These are phyloP conservation scores for Pogonognathellus flavescens DNA, from an alignment of 1,140 invertebrate species.

Conservation along the genomic window DNA sequence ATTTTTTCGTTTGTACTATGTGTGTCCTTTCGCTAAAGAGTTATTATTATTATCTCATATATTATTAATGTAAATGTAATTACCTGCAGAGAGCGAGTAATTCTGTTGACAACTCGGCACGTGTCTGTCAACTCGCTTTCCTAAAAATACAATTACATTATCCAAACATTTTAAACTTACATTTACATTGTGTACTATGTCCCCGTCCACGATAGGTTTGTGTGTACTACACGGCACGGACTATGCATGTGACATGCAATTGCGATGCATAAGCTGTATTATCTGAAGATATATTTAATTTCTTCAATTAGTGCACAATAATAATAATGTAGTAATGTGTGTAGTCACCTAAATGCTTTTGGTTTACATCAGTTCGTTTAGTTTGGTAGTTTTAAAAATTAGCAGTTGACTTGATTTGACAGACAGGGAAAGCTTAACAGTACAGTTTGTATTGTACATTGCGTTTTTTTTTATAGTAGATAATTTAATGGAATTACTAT, in stretches of 20 bases:
- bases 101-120: constrained; percentile 43
- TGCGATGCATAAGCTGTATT: not conserved
- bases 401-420: not conserved
- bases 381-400: not conserved
- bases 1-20: not conserved
- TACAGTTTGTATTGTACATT: too few relatives aligned
- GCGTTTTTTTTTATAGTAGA: not conserved
- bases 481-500: constrained; percentile 8
- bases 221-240: not conserved
- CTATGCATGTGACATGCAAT: not conserved
- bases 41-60: constrained; percentile 35
- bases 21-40: constrained; percentile 17
- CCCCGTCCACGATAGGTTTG: too few relatives aligned
- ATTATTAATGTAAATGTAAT: constrained; percentile 44
- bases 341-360: not conserved
- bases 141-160: constrained; percentile 41
- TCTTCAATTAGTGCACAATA: constrained; percentile 9
- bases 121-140: constrained; percentile 33
- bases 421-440: constrained; percentile 23
- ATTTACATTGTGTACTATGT: not conserved
- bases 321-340: not conserved
- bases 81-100: constrained; percentile 12
- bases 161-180: not conserved
- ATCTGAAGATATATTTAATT: constrained; percentile 7
- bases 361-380: constrained; percentile 7